Evolutionary conservation across 2,888 invertebrate genomes (phyloP), one percentile per base, ranked within the genome.

Genomic region (Leptinotarsa tumamoca): DNA sequence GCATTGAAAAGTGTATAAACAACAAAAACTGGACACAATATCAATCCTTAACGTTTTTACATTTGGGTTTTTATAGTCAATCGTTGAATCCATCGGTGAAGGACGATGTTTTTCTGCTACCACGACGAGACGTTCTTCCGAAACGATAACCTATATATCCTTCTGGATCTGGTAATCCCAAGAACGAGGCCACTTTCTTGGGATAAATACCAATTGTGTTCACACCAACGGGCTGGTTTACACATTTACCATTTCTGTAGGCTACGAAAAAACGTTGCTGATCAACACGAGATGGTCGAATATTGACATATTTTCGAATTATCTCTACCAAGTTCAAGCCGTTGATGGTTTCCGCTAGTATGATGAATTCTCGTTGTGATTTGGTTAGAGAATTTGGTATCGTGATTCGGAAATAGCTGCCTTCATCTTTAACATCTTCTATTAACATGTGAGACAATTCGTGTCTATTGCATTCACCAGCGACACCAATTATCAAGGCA

Each of bases 371-470:
- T 74, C 78, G 68, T 67, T 80, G 58, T 10, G 18, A 10, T 21
- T 21, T 58, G 4, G 21, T 21, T 4, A 21, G 74, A n/a, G 27
- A 18, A 0, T 23, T 54, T 23, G 67, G 67, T 43, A 79, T 74
- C 43, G 78, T 74, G 14, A 67, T 71, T 58, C 80, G 43, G 4
- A 61, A 50, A 52, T 66, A 52, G 49, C 23, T 50, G 17, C 71
- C 76, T 71, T 63, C 69, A 67, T 80, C 74, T 68, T 78, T 76
- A n/a, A 82, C 74, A 54, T 83, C 77, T 23, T 78, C 68, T 15
- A 79, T 51, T 67, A 75, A 70, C 61, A 83, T 67, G n/a, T 78
- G 76, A 27, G 71, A 70, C 49, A 83, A 68, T 56, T 82, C 81
- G 14, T 79, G 75, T 18, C 74, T 49, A 23, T 79, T 71, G 56